These are phyloP conservation scores for Ctenodactylus gundi DNA, from an alignment of 2,113 vertebrate species.

Conservation along the genomic window DNA sequence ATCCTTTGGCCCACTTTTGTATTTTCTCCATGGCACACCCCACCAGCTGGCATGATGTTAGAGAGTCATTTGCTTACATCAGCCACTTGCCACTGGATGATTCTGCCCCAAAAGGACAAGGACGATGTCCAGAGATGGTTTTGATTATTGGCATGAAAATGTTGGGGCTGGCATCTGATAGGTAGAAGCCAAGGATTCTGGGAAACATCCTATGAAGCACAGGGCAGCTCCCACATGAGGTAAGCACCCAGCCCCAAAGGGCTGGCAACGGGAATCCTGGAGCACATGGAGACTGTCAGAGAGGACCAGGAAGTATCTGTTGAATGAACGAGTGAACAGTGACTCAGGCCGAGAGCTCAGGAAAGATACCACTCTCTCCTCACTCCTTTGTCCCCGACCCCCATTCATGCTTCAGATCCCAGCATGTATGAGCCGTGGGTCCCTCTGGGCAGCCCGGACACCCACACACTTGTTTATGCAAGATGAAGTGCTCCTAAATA, in stretches of 20 bases:
- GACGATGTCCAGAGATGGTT: neutral
- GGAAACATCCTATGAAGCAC: neutral
- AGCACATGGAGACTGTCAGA: neutral
- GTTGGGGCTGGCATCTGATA: neutral
- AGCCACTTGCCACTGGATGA: too few species aligned
- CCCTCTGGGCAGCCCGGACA: too few species aligned
- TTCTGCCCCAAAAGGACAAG: neutral
- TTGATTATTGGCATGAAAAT: too few species aligned
- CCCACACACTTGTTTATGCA: neutral
- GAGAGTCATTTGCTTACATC: neutral
- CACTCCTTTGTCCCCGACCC: neutral
- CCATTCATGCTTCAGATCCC: neutral
- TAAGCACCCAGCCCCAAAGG: neutral
- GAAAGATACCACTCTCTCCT: neutral
- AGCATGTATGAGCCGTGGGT: neutral
- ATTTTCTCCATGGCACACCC: neutral
- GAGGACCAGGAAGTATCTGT: neutral
- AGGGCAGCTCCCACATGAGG: neutral
- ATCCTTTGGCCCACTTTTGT: neutral
- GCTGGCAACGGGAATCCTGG: neutral
- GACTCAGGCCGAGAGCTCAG: neutral
- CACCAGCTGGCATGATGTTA: neutral
- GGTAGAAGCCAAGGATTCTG: neutral
- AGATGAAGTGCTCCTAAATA: neutral
- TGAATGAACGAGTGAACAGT: neutral